These are phyloP conservation scores for Heliocidaris tuberculata DNA, from an alignment of 35 echinoderm and acorn worm species.

Conservation along the genomic window DNA sequence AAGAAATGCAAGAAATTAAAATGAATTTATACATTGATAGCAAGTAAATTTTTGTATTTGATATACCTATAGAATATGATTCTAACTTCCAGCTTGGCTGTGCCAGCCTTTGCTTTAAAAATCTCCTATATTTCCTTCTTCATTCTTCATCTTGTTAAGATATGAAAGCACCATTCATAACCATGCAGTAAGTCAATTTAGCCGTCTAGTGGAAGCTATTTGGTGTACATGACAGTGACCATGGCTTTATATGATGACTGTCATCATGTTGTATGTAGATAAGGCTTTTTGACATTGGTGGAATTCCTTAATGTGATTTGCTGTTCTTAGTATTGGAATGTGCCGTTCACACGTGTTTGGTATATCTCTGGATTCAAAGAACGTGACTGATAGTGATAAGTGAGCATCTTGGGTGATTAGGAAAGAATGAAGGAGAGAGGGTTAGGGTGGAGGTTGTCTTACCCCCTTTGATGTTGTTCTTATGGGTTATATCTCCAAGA, in stretches of 20 bases:
- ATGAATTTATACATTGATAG: too few relatives aligned
- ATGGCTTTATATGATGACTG: background rate
- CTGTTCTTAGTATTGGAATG: background rate
- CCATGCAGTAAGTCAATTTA: conserved; percentile 11
- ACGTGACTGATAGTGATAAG: background rate
- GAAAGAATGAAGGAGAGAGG: background rate
- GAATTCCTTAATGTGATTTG: background rate
- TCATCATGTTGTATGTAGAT: background rate
- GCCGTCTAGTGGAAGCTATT: background rate
- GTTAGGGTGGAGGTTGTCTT: too few relatives aligned
- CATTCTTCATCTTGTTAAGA: background rate
- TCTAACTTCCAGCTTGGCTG: too few relatives aligned
- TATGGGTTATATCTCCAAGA: too few relatives aligned
- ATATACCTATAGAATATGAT: too few relatives aligned
- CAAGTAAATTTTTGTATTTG: too few relatives aligned
- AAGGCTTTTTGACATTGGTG: background rate
- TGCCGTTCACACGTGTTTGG: background rate
- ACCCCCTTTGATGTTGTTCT: too few relatives aligned
- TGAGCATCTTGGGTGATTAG: background rate
- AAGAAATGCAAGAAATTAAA: too few relatives aligned
- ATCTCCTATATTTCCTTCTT: background rate
- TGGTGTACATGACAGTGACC: background rate
- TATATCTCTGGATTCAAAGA: background rate
- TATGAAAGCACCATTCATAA: background rate
- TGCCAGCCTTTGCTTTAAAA: background rate